These are phyloP conservation scores for Boleophthalmus pectinirostris DNA, from an alignment of 2,113 vertebrate species.

Conservation along the genomic window DNA sequence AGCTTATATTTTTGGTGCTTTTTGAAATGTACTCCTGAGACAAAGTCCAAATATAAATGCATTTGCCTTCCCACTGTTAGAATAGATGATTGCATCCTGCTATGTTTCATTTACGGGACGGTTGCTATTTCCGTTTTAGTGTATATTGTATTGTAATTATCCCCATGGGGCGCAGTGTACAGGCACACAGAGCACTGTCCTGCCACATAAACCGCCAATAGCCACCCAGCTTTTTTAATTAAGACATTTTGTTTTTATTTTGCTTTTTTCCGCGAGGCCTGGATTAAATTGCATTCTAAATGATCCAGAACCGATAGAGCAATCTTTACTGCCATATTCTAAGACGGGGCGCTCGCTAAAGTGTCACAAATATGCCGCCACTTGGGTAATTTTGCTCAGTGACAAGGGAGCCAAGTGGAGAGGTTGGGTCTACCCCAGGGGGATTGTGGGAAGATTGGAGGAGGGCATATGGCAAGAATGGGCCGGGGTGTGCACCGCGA, in stretches of 20 bases:
- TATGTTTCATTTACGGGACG: not conserved
- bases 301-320: conserved; percentile 80
- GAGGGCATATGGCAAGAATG: conserved; percentile 63
- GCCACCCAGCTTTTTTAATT: conserved; percentile 72
- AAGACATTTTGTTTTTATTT: conserved; percentile 78
- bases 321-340: conserved; percentile 74
- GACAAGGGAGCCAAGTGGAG: conserved; percentile 50
- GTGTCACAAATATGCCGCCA: conserved; percentile 66
- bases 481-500: conserved; percentile 36
- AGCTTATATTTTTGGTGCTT: not conserved
- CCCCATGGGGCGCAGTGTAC: conserved; percentile 18
- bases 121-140: conserved; percentile 12
- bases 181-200: conserved; percentile 23
- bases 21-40: not conserved
- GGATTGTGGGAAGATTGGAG: conserved; percentile 66
- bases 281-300: conserved; percentile 82
- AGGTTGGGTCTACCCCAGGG: conserved; percentile 56
- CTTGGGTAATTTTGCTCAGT: conserved; percentile 65
- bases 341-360: conserved; percentile 56
- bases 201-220: conserved; percentile 56
- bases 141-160: conserved; percentile 26
- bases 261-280: conserved; percentile 54
- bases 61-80: not conserved
- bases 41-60: not conserved
- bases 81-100: conserved; percentile 2